Evolutionary conservation across 2,797 vertebrate genomes (phyloP).

Genomic region (Brachymystax lenok): DNA sequence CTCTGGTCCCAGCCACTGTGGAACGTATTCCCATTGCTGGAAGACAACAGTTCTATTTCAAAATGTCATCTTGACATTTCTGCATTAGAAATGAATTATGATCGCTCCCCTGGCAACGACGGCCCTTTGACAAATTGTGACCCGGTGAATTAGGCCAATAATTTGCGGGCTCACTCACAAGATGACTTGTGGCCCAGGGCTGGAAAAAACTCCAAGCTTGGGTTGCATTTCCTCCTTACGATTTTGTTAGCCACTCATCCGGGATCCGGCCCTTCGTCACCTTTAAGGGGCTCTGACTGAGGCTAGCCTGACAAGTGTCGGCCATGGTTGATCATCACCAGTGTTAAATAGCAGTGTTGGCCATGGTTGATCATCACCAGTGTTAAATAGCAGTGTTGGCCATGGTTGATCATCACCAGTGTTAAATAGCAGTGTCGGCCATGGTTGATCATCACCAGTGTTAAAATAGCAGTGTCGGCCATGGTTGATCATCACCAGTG

Average conservation of each 20-base stretch:
- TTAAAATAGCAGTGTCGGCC: not conserved
- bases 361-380: not conserved
- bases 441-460: not conserved
- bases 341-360: not conserved
- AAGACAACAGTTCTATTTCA: not conserved
- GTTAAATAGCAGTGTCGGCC: not conserved
- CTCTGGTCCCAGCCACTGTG: constrained; percentile 22
- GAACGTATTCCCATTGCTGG: not conserved
- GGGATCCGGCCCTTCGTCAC: constrained; percentile 40
- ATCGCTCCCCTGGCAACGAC: not conserved
- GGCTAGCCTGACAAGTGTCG: constrained; percentile 14
- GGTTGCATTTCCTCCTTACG: not conserved
- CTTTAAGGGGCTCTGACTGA: constrained; percentile 22
- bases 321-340: too few species aligned
- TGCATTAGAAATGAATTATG: not conserved
- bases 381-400: not conserved
- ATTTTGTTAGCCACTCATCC: constrained; percentile 32
- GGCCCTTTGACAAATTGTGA: not conserved
- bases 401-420: not conserved
- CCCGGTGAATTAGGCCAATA: not conserved
- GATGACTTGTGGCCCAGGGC: not conserved
- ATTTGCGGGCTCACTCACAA: not conserved
- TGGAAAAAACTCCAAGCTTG: not conserved
- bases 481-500: not conserved
- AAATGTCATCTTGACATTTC: not conserved